These are phyloP conservation scores for Pyrrhura leucotis DNA, from an alignment of 2,797 vertebrate species.

Conservation along the genomic window DNA sequence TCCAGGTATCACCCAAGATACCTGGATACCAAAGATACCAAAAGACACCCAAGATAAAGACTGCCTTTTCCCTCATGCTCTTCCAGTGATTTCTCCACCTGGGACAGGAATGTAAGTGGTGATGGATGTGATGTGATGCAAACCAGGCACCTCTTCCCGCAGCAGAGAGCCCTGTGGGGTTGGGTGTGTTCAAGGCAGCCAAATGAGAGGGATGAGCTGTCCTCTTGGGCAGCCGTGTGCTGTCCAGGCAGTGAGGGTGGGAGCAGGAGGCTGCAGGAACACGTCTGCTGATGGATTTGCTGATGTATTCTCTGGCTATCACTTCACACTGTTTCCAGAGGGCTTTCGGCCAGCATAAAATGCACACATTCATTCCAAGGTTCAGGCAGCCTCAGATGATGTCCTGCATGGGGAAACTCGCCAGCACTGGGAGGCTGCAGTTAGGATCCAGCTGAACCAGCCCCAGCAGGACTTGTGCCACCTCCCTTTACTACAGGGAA, in stretches of 20 bases:
- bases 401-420: not conserved
- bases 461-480: not conserved
- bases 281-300: constrained; percentile 13
- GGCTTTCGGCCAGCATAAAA: not conserved
- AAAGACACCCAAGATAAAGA: not conserved
- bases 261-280: not conserved
- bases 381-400: not conserved
- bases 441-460: not conserved
- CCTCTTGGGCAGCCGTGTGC: not conserved
- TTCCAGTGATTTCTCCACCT: not conserved
- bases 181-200: not conserved
- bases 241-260: not conserved
- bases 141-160: fast-evolving
- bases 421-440: not conserved
- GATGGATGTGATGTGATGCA: not conserved
- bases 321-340: not conserved
- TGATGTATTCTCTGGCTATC: constrained; percentile 2
- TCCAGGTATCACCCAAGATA: not conserved
- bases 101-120: not conserved
- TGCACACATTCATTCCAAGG: not conserved
- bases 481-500: not conserved
- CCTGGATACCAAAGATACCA: not conserved
- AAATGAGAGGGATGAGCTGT: not conserved
- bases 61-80: not conserved
- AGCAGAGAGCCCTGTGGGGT: fast-evolving